Percentiles rank a stretch among this genome's conserved stretches.
These are phyloP conservation scores for Brachyhypopomus occidentalis DNA, from an alignment of 2,113 vertebrate species.

Conservation along the genomic window DNA sequence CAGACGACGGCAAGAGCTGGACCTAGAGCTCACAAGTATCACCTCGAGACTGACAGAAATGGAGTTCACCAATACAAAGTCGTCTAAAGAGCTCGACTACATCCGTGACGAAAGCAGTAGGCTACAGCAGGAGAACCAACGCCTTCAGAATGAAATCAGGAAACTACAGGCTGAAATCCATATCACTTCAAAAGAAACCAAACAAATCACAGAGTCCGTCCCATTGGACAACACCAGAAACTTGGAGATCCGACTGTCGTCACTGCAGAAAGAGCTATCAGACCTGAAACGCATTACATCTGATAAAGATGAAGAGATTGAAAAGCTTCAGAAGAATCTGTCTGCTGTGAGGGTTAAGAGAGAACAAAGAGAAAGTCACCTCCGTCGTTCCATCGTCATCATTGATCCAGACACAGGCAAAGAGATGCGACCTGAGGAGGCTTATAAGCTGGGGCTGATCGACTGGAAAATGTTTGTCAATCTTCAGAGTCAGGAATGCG, in stretches of 20 bases:
- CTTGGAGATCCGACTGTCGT: slow-evolving; percentile 82
- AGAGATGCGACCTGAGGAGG: slow-evolving; percentile 94
- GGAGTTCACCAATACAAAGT: slow-evolving; percentile 94
- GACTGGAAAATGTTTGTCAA: slow-evolving; percentile 97
- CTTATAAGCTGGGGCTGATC: slow-evolving; percentile 88
- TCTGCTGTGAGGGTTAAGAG: slow-evolving; percentile 83
- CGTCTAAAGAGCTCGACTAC: slow-evolving; percentile 88
- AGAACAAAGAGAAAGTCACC: slow-evolving; percentile 93
- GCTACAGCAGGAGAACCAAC: slow-evolving; percentile 90
- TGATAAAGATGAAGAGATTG: slow-evolving; percentile 88
- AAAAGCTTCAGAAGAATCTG: slow-evolving; percentile 86
- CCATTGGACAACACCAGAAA: slow-evolving; percentile 76
- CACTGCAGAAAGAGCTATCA: slow-evolving; percentile 84
- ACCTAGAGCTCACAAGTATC: slow-evolving; percentile 77
- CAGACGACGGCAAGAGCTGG: slow-evolving; percentile 80
- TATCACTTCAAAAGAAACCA: slow-evolving; percentile 85
- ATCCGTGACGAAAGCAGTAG: slow-evolving; percentile 90
- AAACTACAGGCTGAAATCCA: slow-evolving; percentile 90
- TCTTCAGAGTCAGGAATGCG: slow-evolving; percentile 93
- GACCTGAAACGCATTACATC: slow-evolving; percentile 82
- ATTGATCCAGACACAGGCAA: slow-evolving; percentile 93
- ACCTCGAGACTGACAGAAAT: slow-evolving; percentile 83
- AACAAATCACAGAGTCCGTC: slow-evolving; percentile 76
- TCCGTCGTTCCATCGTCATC: slow-evolving; percentile 92
- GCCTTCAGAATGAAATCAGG: slow-evolving; percentile 85